Evolutionary conservation across 2,113 vertebrate genomes (phyloP), one percentile per base, ranked within the genome.

Genomic region (Pseudorectes ferrugineus): DNA sequence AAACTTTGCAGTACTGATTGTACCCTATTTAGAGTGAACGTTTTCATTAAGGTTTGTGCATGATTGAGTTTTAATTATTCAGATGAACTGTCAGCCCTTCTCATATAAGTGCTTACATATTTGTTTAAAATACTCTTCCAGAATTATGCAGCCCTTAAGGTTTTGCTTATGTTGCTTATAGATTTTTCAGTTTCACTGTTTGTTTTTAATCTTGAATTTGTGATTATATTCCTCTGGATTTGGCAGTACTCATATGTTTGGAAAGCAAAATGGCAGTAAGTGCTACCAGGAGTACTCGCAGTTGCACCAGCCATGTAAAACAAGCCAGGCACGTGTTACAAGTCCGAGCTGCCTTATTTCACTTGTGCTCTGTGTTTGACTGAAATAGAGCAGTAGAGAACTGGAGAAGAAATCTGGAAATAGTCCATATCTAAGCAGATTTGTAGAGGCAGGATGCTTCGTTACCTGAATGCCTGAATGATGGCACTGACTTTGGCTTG

Each of bases 161-260:
- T 46, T 89, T 92, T 95, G 71, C 23, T 78, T 65, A 61, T 35
- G 43, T 80, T 86, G 45, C 55, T 43, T 81, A 86, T 84, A 71
- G 87, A 85, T 94, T 93, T 93, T 93, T 29, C 46, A 72, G 35
- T 93, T 95, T 85, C 62, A 62, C 13, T 70, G 16, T 83, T 92
- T 71, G 46, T n/a, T 92, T 51, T 75, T 91, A 87, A 51, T 89
- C 71, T 82, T 70, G 26, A 94, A 85, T 89, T 87, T 88, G 49
- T 91, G 62, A 57, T 77, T 80, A 7, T 54, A 46, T 68, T 66
- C 67, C 62, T 52, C 54, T 94, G 51, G 51, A 62, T 92, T 94
- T 94, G 92, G 23, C 88, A 80, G 21, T 62, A 43, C 16, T 86
- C 23, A 1, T 82, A 49, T n/a, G 29, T 95, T 66, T 58, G 49